Base-by-base conservation (phyloP, 2,888 invertebrate species). In the Congeria kusceri region DNA sequence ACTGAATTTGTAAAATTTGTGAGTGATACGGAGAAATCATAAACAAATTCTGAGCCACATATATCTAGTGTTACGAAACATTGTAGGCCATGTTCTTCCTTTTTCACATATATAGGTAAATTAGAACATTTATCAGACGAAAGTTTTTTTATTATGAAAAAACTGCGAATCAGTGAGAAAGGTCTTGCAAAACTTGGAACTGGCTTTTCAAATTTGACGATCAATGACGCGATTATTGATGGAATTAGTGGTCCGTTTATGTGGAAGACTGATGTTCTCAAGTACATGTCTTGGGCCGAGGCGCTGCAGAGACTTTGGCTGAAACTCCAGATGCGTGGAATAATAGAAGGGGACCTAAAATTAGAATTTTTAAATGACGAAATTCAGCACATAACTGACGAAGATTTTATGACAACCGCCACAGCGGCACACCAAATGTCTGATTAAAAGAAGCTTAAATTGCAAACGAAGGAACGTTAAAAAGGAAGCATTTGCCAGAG, bases 321-420 rank as follows among this genome's bases (percentile, higher is more conserved):
- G 18, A 83, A 83, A 32, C 70, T 83, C 15, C 83, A 83, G 53
- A 70, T 83, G 76, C 32, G 74, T 13, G 79, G 83, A 18, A 73
- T 83, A 20, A 77, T 83, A 32, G 61, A 62, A 0, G 29, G 46
- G 23, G 56, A 67, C 3, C 56, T 66, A 15, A 46, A 23, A 39
- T 53, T 79, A 46, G 56, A 56, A 3, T 18, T 77, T 3, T 18
- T 63, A 0, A 53, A 47, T n/a, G 73, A 70, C 15, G 27, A 27
- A 20, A 18, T 68, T 0, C n/a, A 62, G 13, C 64, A 20, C n/a
- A 57, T 79, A n/a, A 62, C 69, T 15, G 68, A 23, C 5, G 61
- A 74, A 3, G 25, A 67, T 23, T 83, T 79, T 64, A 79, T 83
- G 32, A 53, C 73, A 0, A 53, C 70, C 7, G 83, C 83, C 1